Percentiles rank a stretch among this genome's conserved stretches.
Conservation (phyloP, 2,888 invertebrate genomes). For the Orthosia gracilis region DNA sequence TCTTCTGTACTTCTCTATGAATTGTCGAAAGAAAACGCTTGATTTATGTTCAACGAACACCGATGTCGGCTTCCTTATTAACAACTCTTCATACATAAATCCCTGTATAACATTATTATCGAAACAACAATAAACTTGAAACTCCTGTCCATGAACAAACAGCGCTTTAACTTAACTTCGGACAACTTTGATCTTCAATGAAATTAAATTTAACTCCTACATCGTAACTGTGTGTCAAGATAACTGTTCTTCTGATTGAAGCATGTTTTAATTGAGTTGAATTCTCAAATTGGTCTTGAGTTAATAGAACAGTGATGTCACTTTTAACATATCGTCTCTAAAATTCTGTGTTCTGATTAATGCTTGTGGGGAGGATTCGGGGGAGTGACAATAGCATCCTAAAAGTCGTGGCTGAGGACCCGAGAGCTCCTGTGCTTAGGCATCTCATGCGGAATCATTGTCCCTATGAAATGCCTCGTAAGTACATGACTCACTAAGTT, state of each 20-base stretch:
- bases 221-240: conserved; percentile 38
- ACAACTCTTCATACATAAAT: neutral
- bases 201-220: conserved; percentile 33
- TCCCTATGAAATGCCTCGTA: too few relatives aligned
- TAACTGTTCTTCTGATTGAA: conserved; percentile 24
- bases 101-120: conserved; percentile 11
- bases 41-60: neutral
- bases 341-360: neutral
- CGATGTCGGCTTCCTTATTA: neutral
- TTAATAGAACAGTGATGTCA: neutral
- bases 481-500: too few relatives aligned
- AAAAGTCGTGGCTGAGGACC: too few relatives aligned
- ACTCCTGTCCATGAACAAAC: conserved; percentile 33
- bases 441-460: too few relatives aligned
- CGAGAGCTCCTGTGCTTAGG: too few relatives aligned
- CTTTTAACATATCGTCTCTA: neutral
- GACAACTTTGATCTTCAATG: conserved; percentile 32
- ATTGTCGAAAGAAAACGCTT: too few relatives aligned
- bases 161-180: conserved; percentile 16
- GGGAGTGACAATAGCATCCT: too few relatives aligned
- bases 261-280: conserved; percentile 31
- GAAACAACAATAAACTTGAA: conserved; percentile 30
- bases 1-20: too few relatives aligned
- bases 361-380: too few relatives aligned
- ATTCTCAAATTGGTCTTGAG: conserved; percentile 17